phyloP scores from a whole-genome alignment of 1,140 invertebrate species.

The Holotrichia oblita region DNA sequence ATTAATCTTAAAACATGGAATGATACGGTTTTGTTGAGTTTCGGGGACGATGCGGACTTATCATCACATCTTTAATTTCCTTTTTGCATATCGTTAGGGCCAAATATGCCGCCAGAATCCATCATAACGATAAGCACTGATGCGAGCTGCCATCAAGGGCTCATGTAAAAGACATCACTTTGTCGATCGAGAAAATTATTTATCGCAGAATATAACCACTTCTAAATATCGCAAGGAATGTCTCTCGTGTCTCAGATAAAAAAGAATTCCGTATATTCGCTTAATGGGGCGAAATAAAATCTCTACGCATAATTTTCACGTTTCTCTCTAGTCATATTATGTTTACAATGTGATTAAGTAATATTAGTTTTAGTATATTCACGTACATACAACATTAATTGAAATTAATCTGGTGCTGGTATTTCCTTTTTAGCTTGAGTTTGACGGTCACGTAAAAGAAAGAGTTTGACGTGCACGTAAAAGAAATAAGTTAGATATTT shows the following conservation, averaged over 20 bases:
- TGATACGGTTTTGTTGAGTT: constrained; percentile 53
- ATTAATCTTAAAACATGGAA: constrained; percentile 49
- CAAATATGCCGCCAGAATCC: constrained; percentile 58
- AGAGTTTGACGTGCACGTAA: too few species aligned
- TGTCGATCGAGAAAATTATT: constrained; percentile 44
- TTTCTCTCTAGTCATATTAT: not conserved
- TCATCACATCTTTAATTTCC: constrained; percentile 60
- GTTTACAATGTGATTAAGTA: not conserved
- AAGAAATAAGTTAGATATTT: too few species aligned
- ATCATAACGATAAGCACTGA: constrained; percentile 59
- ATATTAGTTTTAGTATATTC: not conserved
- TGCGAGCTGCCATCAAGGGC: constrained; percentile 50
- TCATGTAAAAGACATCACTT: constrained; percentile 40
- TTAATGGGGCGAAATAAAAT: constrained; percentile 19
- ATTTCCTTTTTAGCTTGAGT: too few species aligned
- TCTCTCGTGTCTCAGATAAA: constrained; percentile 4
- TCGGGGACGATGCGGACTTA: constrained; percentile 53
- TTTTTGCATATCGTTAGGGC: constrained; percentile 59
- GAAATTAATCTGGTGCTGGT: too few species aligned
- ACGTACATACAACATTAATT: not conserved
- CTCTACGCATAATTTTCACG: not conserved
- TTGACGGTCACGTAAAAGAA: too few species aligned
- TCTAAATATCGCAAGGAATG: constrained; percentile 20
- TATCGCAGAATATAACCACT: constrained; percentile 22
- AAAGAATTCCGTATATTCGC: not conserved